Evolutionary conservation across 1,140 invertebrate species (phyloP).

Genomic region (Procambarus clarkii): DNA sequence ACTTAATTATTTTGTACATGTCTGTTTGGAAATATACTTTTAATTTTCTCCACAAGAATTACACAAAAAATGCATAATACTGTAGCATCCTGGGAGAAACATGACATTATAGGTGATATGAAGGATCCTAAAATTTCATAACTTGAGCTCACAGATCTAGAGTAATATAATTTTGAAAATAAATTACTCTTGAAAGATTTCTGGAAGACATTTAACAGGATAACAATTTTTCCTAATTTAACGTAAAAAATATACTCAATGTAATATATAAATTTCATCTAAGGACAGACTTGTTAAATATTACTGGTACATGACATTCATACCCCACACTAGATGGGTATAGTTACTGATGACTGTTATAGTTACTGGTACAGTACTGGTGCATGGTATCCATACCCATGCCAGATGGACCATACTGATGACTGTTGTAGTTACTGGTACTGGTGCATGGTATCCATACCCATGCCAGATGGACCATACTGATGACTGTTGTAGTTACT

Average conservation of each 20-base stretch:
- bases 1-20: background rate
- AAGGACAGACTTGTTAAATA: background rate
- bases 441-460: background rate
- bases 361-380: background rate
- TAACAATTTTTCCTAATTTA: background rate
- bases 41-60: background rate
- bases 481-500: slow-evolving; percentile 50
- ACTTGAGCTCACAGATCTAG: background rate
- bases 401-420: too few relatives aligned
- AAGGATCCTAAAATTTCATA: background rate
- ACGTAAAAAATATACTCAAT: background rate
- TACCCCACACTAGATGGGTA: background rate
- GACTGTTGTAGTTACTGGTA: too few relatives aligned
- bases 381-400: too few relatives aligned
- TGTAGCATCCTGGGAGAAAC: background rate
- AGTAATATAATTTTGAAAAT: background rate
- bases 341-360: too few relatives aligned
- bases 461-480: background rate
- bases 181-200: background rate
- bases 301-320: background rate
- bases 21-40: background rate
- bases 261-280: background rate
- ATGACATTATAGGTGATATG: background rate
- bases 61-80: background rate
- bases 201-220: background rate